These are phyloP conservation scores for Pandemis heparana DNA, from an alignment of 2,888 invertebrate species.

Conservation along the genomic window DNA sequence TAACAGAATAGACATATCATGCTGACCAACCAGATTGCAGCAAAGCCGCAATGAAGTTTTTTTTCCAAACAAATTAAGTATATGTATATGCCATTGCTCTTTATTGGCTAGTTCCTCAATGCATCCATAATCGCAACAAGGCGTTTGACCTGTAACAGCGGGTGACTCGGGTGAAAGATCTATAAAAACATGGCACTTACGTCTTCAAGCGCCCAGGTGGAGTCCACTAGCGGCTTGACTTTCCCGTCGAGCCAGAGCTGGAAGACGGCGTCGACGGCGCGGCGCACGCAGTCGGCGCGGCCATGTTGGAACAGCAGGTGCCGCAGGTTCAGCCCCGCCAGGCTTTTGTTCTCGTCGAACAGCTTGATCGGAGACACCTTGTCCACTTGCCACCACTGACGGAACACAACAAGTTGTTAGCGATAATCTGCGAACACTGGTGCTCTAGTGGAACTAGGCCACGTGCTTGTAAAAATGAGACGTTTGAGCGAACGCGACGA, in stretches of 20 bases:
- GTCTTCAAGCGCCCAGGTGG: conserved; percentile 95
- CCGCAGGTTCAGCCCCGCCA: conserved; percentile 93
- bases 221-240: conserved; percentile 93
- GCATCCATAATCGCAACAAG: no score
- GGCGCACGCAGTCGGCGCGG: conserved; percentile 89
- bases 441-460: no score
- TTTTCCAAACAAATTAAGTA: no score
- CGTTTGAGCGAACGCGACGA: no score
- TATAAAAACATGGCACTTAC: conserved; percentile 77
- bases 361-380: conserved; percentile 95
- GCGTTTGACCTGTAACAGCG: no score
- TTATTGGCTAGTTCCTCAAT: no score
- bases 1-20: not conserved
- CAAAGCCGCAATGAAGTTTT: no score
- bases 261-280: conserved; percentile 90
- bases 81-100: no score
- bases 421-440: not conserved
- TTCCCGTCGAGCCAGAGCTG: conserved; percentile 91
- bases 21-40: no score
- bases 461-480: no score
- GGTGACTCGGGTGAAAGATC: no score
- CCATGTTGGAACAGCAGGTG: conserved; percentile 93
- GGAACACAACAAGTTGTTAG: not conserved
- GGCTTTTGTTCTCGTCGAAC: conserved; percentile 94
- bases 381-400: conserved; percentile 96